A percentile compares a stretch with the other conserved stretches of the same genome.
Conservation (phyloP, 2,797 vertebrate genomes). For the Oryzias sinensis region DNA sequence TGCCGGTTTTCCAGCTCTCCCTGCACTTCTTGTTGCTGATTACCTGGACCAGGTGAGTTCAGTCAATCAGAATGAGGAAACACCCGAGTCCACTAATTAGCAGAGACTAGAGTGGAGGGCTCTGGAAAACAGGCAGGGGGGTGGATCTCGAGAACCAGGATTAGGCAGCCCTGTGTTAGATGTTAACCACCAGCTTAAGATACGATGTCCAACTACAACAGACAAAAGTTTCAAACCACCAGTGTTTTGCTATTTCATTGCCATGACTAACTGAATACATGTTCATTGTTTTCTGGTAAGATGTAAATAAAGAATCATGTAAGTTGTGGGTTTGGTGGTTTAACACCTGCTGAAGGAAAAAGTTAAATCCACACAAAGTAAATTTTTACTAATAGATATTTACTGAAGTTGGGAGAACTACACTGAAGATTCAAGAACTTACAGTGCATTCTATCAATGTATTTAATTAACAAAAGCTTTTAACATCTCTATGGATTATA, state of each 20-base stretch:
- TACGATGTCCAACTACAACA: not conserved
- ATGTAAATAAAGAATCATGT: too few relatives aligned
- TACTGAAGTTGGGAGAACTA: slow-evolving; percentile 17
- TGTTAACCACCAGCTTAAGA: too few relatives aligned
- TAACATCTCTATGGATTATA: not conserved
- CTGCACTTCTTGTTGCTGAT: too few relatives aligned
- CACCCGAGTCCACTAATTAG: too few relatives aligned
- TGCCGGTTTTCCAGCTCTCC: too few relatives aligned
- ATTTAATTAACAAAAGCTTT: slow-evolving; percentile 9
- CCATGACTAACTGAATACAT: not conserved
- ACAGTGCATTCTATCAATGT: slow-evolving; percentile 12
- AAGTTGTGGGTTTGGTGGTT: slow-evolving; percentile 16
- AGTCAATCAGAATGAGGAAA: too few relatives aligned
- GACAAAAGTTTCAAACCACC: not conserved
- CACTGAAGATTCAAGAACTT: slow-evolving; percentile 31
- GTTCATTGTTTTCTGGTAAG: not conserved
- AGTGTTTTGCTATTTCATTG: not conserved
- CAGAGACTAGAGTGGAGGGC: too few relatives aligned
- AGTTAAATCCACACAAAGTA: slow-evolving; percentile 21
- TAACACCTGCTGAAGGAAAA: slow-evolving; percentile 42
- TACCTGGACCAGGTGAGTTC: too few relatives aligned
- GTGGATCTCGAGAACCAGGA: too few relatives aligned
- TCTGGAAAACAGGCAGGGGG: too few relatives aligned
- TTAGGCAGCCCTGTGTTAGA: too few relatives aligned
- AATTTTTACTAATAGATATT: slow-evolving; percentile 19